Percentiles rank a stretch among this genome's conserved stretches.
phyloP scores from a whole-genome alignment of 2,113 vertebrate genomes.

The Antechinus stuartii region DNA sequence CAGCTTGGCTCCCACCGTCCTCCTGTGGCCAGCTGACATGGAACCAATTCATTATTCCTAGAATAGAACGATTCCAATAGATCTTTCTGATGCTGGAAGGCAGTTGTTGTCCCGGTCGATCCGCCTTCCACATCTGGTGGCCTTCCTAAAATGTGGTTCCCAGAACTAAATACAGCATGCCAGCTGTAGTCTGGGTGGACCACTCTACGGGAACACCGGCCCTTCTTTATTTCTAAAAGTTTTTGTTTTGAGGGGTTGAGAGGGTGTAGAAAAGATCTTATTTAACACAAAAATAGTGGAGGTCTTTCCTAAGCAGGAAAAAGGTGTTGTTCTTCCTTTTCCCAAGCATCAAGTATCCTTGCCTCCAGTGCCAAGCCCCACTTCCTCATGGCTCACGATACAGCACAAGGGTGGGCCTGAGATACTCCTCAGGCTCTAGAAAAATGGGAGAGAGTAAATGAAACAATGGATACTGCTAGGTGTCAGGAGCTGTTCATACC shows the following conservation, averaged over 20 bases:
- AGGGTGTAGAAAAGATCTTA: background rate
- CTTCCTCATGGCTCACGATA: background rate
- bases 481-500: too few species aligned
- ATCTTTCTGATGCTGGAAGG: background rate
- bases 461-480: too few species aligned
- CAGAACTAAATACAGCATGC: background rate
- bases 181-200: too few species aligned
- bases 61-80: too few species aligned
- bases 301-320: background rate
- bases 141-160: background rate
- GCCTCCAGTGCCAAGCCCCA: background rate
- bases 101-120: too few species aligned
- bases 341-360: background rate
- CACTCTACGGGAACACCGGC: too few species aligned
- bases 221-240: background rate
- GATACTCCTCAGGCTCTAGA: too few species aligned
- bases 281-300: background rate
- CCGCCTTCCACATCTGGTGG: background rate
- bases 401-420: too few species aligned
- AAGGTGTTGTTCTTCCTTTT: background rate
- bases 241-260: background rate
- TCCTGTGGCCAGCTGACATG: background rate
- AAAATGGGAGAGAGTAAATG: too few species aligned
- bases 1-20: too few species aligned
- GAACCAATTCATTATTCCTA: too few species aligned